Evolutionary conservation across 2,797 vertebrate genomes (phyloP).

Genomic region (Malacoraja senta): DNA sequence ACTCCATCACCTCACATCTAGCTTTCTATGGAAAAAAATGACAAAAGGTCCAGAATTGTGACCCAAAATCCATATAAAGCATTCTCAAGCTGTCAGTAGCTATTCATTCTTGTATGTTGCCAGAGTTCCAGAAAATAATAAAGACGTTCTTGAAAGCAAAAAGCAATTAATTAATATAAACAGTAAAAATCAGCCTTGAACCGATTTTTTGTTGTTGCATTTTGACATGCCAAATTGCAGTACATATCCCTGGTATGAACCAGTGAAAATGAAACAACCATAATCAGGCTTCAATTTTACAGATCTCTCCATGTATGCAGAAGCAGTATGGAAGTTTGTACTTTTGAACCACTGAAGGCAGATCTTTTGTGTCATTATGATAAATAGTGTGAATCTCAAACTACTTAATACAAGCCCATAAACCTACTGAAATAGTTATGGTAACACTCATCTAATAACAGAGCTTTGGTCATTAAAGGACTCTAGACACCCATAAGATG

Average conservation of each 20-base stretch:
- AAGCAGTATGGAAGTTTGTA: neutral
- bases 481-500: neutral
- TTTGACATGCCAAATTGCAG: neutral
- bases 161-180: conserved; percentile 5
- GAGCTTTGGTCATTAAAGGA: neutral
- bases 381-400: neutral
- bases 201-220: neutral
- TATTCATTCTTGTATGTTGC: no score
- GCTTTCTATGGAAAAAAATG: neutral
- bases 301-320: neutral
- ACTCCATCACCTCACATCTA: no score
- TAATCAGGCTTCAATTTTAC: neutral
- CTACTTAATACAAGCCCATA: neutral
- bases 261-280: neutral
- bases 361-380: neutral
- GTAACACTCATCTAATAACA: neutral
- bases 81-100: neutral
- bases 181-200: no score
- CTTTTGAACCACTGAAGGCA: neutral
- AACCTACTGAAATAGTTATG: neutral
- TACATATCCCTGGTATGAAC: neutral
- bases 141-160: neutral
- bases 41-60: neutral
- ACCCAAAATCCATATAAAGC: neutral
- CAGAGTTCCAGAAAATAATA: neutral